Evolutionary conservation across 2,113 vertebrate species (phyloP), one percentile per base, ranked within the genome.

Genomic region (Procavia capensis): DNA sequence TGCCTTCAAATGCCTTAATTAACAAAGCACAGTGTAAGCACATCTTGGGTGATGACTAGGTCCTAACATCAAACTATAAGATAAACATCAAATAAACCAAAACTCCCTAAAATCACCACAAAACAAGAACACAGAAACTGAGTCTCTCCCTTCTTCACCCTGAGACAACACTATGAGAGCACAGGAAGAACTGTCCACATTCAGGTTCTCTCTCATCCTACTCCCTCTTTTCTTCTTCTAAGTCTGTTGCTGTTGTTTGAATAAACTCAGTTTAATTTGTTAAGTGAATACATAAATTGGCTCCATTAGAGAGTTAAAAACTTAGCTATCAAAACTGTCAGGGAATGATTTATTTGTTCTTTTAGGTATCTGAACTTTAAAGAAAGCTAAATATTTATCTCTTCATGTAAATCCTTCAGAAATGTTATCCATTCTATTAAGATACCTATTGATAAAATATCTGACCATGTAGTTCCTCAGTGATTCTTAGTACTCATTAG

Each of bases 311-410:
- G 1, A 68, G 27, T 91, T 85, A 94, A 86, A 96, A 86, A 81
- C 10, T 9, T 24, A 75, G 4, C 9, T 74, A 61, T 10, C 22
- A 45, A 68, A 91, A 45, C 39, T 45, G 6, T 70, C 68, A 88
- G 54, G 61, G 61, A 79, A 74, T 45, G 11, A 59, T 81, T 75
- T 79, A 20, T 36, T 94, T 57, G 64, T 50, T 90, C 9, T 75
- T 91, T 59, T 47, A 76, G 6, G 50, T n/a, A 95, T 72, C 70
- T 74, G 7, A 79, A 89, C 89, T 95, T 88, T 81, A 31, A 50
- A 74, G 39, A 93, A 79, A 92, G 41, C 41, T 96, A 36, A 80
- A 93, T 11, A 90, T 91, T 86, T 91, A 86, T 17, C 7, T 85
- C 70, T 86, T 83, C 63, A 57, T 39, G n/a, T 82, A 93, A 91